Conservation (phyloP, 2,888 invertebrate species). For the Zygaena filipendulae region DNA sequence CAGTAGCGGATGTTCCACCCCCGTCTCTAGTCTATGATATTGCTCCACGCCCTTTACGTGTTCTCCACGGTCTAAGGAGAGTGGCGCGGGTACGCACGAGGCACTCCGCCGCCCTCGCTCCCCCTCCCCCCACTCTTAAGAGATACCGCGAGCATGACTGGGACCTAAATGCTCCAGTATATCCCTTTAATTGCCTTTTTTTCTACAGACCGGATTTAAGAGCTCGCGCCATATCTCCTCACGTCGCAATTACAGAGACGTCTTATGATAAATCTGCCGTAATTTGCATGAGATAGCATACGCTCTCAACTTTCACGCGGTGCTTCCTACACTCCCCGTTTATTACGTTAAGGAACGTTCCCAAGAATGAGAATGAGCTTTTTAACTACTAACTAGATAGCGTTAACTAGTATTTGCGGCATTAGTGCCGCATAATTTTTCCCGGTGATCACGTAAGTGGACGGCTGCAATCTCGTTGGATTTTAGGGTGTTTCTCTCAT, state of each 20-base stretch:
- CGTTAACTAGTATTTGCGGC: slow-evolving; percentile 39
- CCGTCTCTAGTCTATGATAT: slow-evolving; percentile 64
- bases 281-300: slow-evolving; percentile 70
- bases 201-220: slow-evolving; percentile 60
- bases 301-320: slow-evolving; percentile 66
- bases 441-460: too few relatives aligned
- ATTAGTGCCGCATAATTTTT: too few relatives aligned
- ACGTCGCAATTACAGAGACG: slow-evolving; percentile 68
- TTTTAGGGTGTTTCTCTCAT: slow-evolving; percentile 22
- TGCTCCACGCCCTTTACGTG: slow-evolving; percentile 67
- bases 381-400: slow-evolving; percentile 60
- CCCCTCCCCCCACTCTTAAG: slow-evolving; percentile 27
- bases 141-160: slow-evolving; percentile 55
- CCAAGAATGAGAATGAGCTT: slow-evolving; percentile 64
- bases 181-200: slow-evolving; percentile 68
- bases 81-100: slow-evolving; percentile 37
- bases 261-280: slow-evolving; percentile 68
- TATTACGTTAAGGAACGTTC: slow-evolving; percentile 64
- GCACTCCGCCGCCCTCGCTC: slow-evolving; percentile 19
- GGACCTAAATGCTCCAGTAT: slow-evolving; percentile 60
- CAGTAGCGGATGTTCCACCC: slow-evolving; percentile 59
- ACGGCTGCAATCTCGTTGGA: too few relatives aligned
- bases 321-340: slow-evolving; percentile 63
- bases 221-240: slow-evolving; percentile 62
- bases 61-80: slow-evolving; percentile 45